These are phyloP conservation scores for Tokudaia muenninki DNA, from an alignment of 2,797 vertebrate genomes.

Conservation along the genomic window DNA sequence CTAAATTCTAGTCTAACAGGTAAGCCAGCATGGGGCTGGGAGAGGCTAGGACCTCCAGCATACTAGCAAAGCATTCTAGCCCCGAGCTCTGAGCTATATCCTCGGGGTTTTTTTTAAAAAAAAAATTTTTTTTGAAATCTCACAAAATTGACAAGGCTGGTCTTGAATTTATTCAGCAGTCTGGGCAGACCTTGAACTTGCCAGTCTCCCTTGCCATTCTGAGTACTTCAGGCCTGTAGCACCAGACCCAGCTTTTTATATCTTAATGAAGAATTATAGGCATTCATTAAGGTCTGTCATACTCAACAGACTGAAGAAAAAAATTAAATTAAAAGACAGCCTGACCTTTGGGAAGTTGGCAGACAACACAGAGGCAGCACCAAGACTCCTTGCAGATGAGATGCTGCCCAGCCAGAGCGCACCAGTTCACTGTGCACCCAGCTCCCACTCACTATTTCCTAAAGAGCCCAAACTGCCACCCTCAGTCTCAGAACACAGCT, in stretches of 20 bases:
- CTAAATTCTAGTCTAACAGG: conserved; percentile 18
- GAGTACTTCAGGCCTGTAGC: not conserved
- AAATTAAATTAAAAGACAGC: conserved; percentile 42
- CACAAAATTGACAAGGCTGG: not conserved
- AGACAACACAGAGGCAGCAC: conserved; percentile 15
- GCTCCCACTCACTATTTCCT: not conserved
- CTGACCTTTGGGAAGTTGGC: conserved; percentile 10
- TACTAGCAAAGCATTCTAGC: not conserved
- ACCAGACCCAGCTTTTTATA: conserved; percentile 11
- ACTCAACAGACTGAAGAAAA: conserved; percentile 60
- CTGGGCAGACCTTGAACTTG: not conserved
- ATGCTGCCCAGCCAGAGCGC: not conserved
- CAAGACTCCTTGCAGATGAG: not conserved
- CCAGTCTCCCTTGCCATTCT: not conserved
- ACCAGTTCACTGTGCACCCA: not conserved
- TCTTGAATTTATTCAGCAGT: not conserved
- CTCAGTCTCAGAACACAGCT: not conserved
- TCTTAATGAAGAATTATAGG: conserved; percentile 37
- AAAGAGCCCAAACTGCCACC: not conserved
- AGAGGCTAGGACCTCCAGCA: no score
- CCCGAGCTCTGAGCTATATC: not conserved
- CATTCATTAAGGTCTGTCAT: conserved; percentile 55
- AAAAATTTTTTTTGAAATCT: not conserved
- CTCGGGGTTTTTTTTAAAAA: not conserved
- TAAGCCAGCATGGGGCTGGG: not conserved